Percentiles rank a stretch among this genome's conserved stretches.
Conservation (phyloP, 2,113 vertebrate genomes). For the Corythaeola cristata region DNA sequence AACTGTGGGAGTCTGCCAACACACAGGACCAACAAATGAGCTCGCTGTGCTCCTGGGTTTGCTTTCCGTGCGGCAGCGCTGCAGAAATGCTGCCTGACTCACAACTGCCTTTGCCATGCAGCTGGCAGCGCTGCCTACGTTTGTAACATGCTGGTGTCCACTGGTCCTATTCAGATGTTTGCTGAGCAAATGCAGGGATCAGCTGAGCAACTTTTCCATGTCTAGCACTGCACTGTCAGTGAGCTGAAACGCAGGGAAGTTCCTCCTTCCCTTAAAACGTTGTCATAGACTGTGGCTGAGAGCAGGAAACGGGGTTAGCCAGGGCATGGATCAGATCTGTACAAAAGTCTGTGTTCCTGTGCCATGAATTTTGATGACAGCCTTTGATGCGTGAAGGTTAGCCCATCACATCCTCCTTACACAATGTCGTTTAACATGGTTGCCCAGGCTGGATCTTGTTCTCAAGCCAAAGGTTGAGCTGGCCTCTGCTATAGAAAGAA, state of each 20-base stretch:
- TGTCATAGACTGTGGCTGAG: background rate
- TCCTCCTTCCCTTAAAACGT: background rate
- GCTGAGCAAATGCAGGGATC: background rate
- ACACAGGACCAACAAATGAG: background rate
- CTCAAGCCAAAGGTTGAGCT: background rate
- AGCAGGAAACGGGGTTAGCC: background rate
- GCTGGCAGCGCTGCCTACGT: background rate
- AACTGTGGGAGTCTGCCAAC: background rate
- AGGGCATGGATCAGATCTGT: background rate
- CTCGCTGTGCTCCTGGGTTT: background rate
- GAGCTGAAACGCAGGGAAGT: background rate
- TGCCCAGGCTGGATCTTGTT: background rate
- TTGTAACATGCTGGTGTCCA: background rate
- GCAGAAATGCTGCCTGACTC: fast-evolving
- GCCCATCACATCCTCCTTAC: background rate
- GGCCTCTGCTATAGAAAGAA: background rate
- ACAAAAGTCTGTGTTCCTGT: background rate
- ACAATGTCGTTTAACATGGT: background rate
- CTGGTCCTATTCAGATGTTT: background rate
- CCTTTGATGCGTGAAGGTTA: background rate
- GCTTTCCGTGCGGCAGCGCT: background rate
- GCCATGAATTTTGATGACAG: background rate
- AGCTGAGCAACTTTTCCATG: background rate
- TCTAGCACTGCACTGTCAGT: background rate
- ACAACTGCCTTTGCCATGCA: background rate